Conservation (phyloP, 2,888 invertebrate species). For the Ectemnius continuus region DNA sequence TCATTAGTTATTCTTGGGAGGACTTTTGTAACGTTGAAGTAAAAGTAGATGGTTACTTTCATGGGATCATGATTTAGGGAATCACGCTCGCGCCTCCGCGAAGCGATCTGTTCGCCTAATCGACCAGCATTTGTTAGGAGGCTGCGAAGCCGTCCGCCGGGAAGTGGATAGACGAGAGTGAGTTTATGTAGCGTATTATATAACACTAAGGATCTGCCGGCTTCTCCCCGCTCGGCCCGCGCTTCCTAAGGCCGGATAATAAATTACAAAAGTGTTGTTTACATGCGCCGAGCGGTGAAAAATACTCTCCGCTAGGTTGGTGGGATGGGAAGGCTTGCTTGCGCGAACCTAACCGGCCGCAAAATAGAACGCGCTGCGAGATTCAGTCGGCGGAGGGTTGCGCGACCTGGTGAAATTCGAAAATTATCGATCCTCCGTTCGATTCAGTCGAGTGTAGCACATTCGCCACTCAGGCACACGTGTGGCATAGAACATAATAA, state of each 20-base stretch:
- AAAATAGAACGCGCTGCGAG: constrained; percentile 39
- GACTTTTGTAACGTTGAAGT: too few species aligned
- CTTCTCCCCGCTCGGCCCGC: not conserved
- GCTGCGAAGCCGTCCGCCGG: not conserved
- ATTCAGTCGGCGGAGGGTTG: constrained; percentile 13
- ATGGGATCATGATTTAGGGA: not conserved
- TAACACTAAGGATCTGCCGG: not conserved
- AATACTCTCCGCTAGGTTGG: constrained; percentile 33
- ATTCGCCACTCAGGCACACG: constrained; percentile 8
- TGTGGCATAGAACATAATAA: constrained; percentile 30
- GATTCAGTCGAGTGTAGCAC: constrained; percentile 47
- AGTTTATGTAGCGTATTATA: not conserved
- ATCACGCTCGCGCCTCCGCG: not conserved
- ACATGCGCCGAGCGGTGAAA: constrained; percentile 27
- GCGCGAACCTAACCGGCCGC: constrained; percentile 34
- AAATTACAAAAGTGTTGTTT: constrained; percentile 43
- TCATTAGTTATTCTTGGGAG: too few species aligned
- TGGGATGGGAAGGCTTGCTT: constrained; percentile 13
- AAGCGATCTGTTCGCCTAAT: not conserved
- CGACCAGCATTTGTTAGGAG: not conserved
- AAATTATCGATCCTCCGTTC: constrained; percentile 53
- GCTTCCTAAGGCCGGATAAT: constrained; percentile 27
- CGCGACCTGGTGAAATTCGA: constrained; percentile 40
- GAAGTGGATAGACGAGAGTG: constrained; percentile 5
- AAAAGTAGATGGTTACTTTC: too few species aligned